Base-by-base conservation (phyloP, 2,113 vertebrate species). In the Agapornis roseicollis region DNA sequence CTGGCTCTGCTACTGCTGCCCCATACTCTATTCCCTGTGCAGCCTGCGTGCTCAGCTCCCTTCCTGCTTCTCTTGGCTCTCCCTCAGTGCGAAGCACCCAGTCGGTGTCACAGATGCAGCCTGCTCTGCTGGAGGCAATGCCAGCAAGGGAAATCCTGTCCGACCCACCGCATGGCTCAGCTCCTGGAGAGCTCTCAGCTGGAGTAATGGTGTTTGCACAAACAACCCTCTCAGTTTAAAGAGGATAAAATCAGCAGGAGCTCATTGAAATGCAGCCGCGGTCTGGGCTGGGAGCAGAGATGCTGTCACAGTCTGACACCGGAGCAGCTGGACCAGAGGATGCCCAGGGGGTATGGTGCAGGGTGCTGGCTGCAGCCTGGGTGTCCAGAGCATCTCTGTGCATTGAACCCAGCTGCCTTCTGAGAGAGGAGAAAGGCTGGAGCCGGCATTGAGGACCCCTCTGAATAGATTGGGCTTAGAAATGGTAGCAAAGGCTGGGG, bases 21-120 rank as follows among this genome's bases (percentile, higher is more conserved):
- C 20, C 23, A 3, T 16, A 1, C 33, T 9, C 28, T 10, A 0
- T 6, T 23, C 22, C 41, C 16, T 6, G 71, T 37, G 47, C 11
- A 70, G 42, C 15, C 61, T 31, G 25, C 25, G 1, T 1, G 29
- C 77, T 42, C 49, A 46, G 23, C 58, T 2, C 44, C 29, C 28
- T 11, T 23, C 39, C 37, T 20, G 29, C 64, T 81, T 37, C 63
- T 77, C n/a, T 19, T 28, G 58, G 71, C 41, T 42, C 50, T 14
- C 17, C 27, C n/a, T 77, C 39, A 1, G 41, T 2, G 29, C 4
- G 1, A 46, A 20, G 28, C 4, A 7, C 37, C 16, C 31, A 2
- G 19, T 28, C 1, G 0, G 52, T 42, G 63, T 46, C 56, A 9
- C 24, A 14, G 49, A 33, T 10, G 28, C 29, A 47, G 68, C 60